phyloP scores from a whole-genome alignment of 1,140 invertebrate genomes.

The Cyrtorhinus lividipennis region DNA sequence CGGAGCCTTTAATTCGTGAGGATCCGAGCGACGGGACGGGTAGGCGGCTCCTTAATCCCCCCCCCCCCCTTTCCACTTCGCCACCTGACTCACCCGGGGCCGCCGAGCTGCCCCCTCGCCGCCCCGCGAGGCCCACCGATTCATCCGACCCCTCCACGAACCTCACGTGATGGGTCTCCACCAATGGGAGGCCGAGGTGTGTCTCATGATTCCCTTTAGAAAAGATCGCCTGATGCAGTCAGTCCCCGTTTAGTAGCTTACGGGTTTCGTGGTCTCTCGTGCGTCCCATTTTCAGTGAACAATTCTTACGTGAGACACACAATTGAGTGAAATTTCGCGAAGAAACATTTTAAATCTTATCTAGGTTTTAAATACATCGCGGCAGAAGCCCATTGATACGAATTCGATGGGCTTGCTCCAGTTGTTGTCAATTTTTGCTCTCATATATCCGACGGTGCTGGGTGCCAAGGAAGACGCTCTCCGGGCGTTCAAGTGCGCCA shows the following conservation, averaged over 20 bases:
- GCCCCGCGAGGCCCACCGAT: too few relatives aligned
- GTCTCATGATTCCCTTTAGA: slow-evolving; percentile 7
- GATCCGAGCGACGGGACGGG: not conserved
- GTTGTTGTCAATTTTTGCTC: not conserved
- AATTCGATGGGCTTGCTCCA: not conserved
- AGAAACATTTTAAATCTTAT: too few relatives aligned
- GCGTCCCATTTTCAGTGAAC: too few relatives aligned
- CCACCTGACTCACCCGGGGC: not conserved
- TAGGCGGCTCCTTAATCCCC: not conserved
- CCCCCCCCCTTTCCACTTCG: not conserved
- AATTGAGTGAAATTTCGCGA: too few relatives aligned
- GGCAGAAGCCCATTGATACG: too few relatives aligned
- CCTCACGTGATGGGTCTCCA: slow-evolving; percentile 13
- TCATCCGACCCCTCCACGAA: not conserved
- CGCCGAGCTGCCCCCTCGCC: too few relatives aligned
- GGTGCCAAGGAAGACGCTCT: slow-evolving; percentile 35
- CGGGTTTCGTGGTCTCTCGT: not conserved
- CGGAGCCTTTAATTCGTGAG: too few relatives aligned
- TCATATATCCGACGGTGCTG: not conserved
- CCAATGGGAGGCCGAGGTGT: not conserved
- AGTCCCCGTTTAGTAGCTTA: not conserved
- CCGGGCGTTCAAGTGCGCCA: slow-evolving; percentile 55
- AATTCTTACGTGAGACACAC: too few relatives aligned
- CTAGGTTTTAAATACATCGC: too few relatives aligned
- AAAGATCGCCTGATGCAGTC: not conserved